Base-by-base conservation (phyloP, 2,113 vertebrate genomes). In the Ceratotherium simum region DNA sequence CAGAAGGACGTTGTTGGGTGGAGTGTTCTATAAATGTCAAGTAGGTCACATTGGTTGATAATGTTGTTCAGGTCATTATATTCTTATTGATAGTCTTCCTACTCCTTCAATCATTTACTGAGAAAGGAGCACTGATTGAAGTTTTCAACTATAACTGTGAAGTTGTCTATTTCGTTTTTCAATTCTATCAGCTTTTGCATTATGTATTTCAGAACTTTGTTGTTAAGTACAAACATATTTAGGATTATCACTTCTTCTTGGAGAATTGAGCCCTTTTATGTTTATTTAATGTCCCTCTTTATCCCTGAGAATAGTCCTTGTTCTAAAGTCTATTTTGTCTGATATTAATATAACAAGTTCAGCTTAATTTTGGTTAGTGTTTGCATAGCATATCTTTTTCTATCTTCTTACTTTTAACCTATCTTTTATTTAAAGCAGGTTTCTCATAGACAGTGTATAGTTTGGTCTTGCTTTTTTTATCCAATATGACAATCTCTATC, bases 211-310 rank as follows among this genome's bases (percentile, higher is more conserved):
- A 73, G 83, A 96, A 48, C 7, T 76, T 69, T 81, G 29, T 31
- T 84, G 20, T 80, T 60, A 76, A 23, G 29, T 69, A 69, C 18
- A 78, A 3, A 58, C 48, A 60, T 27, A 54, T 76, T 64, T 80
- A 88, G 31, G 39, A 75, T 82, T 75, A 51, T 82, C 82, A 83
- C n/a, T 70, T 83, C 54, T 79, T 65, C 78, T 87, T 95, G 58
- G 69, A 80, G 25, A 97, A 69, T 2, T 80, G 46, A n/a, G 10
- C 31, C 20, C 0, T 87, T 79, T 88, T 88, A 80, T 56, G 75
- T 54, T 83, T 78, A 92, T 73, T 72, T 83, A 87, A 87, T 87
- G 54, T 82, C n/a, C 31, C 23, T 92, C 23, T 91, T 67, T 76
- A 76, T 72, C 11, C 42, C 42, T 69, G 31, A 92, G 76, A 75